Percentiles rank a stretch among this genome's conserved stretches.
Conservation (phyloP, 2,113 vertebrate species). For the Microtus montanus region DNA sequence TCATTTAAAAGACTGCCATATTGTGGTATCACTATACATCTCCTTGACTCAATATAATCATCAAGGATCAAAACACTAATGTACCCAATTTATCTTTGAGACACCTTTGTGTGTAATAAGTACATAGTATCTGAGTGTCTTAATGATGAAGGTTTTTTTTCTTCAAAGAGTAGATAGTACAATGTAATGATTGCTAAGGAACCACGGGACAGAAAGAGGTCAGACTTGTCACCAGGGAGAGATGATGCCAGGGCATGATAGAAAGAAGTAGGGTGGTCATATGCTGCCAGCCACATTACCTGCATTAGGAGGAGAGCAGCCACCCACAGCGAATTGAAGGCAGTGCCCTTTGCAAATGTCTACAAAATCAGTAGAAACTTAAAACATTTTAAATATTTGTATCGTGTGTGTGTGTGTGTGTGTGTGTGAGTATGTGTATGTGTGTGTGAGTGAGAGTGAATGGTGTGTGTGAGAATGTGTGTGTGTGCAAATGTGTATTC, state of each 20-base stretch:
- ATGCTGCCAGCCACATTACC: neutral
- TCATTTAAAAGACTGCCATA: slow-evolving; percentile 20
- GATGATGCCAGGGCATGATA: neutral
- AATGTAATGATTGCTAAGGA: neutral
- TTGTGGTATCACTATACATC: neutral
- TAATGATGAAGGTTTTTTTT: slow-evolving; percentile 40
- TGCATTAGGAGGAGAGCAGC: neutral
- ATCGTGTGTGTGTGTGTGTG: neutral
- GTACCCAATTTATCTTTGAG: slow-evolving; percentile 54
- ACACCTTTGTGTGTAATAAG: slow-evolving; percentile 39
- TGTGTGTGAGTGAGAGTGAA: neutral
- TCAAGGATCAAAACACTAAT: neutral
- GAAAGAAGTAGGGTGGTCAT: neutral
- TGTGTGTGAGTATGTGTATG: neutral
- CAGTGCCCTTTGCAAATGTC: neutral
- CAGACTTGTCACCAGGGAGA: neutral
- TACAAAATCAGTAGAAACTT: neutral
- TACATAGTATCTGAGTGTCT: slow-evolving; percentile 10
- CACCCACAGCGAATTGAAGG: neutral
- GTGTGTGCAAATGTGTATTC: neutral
- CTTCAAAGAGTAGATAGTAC: slow-evolving; percentile 23
- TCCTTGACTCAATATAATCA: slow-evolving; percentile 15
- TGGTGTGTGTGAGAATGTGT: too few relatives aligned
- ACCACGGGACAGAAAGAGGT: neutral
- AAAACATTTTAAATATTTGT: neutral